A percentile compares a stretch with the other conserved stretches of the same genome.
phyloP scores from a whole-genome alignment of 2,797 vertebrate genomes.

The Ataeniobius toweri region DNA sequence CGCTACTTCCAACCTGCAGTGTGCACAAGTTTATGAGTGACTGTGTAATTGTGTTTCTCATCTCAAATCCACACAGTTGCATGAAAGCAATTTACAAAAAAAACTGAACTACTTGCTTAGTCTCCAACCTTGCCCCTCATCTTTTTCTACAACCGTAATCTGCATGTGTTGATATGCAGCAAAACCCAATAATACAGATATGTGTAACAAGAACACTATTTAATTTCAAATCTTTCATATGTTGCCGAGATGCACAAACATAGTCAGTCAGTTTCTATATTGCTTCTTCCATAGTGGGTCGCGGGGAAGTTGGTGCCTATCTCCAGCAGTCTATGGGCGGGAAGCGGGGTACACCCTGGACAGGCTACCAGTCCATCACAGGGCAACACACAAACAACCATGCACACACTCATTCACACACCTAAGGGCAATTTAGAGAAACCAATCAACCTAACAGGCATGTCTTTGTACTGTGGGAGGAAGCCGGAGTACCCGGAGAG shows the following conservation, averaged over 20 bases:
- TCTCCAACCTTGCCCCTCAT: neutral
- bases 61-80: conserved; percentile 24
- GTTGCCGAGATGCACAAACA: neutral
- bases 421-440: too few species aligned
- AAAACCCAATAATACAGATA: neutral
- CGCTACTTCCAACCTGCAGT: neutral
- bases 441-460: too few species aligned
- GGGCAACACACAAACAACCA: too few species aligned
- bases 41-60: conserved; percentile 20
- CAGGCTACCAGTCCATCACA: too few species aligned
- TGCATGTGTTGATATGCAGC: neutral
- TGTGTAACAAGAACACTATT: neutral
- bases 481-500: too few species aligned
- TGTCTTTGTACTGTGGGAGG: too few species aligned
- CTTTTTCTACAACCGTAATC: neutral
- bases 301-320: too few species aligned
- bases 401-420: too few species aligned
- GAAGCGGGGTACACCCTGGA: too few species aligned
- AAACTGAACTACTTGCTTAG: conserved; percentile 2
- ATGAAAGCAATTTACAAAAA: conserved; percentile 29
- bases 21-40: conserved; percentile 18
- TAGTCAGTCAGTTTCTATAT: too few species aligned
- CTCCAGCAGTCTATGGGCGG: too few species aligned
- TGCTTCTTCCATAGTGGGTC: too few species aligned
- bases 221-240: neutral